phyloP scores from a whole-genome alignment of 2,888 invertebrate species.

The Drosophila buzzatii region DNA sequence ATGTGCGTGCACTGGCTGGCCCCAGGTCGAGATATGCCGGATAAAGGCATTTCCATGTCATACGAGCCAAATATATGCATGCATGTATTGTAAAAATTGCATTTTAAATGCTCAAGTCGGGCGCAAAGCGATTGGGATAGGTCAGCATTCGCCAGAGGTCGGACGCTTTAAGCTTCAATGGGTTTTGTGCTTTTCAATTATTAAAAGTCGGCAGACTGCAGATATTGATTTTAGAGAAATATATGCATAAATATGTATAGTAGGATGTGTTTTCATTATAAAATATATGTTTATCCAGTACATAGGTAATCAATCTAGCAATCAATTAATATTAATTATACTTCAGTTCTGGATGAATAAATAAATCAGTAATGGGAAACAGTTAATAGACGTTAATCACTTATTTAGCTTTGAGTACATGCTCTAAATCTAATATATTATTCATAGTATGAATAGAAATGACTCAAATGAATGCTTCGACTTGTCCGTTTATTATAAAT shows the following conservation, averaged over 20 bases:
- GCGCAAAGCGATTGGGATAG: slow-evolving; percentile 27
- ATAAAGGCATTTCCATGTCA: slow-evolving; percentile 53
- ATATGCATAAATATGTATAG: too few relatives aligned
- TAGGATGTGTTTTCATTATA: too few relatives aligned
- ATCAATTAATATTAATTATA: too few relatives aligned
- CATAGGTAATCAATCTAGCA: too few relatives aligned
- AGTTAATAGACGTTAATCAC: too few relatives aligned
- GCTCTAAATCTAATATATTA: neutral
- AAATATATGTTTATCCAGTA: too few relatives aligned
- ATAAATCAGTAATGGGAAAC: too few relatives aligned
- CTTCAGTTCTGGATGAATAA: too few relatives aligned
- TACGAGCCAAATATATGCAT: slow-evolving; percentile 13
- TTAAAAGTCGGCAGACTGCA: neutral
- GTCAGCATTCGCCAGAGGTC: slow-evolving; percentile 15
- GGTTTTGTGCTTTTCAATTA: neutral
- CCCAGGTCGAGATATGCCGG: slow-evolving; percentile 19
- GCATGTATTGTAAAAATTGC: slow-evolving; percentile 26
- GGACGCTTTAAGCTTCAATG: neutral
- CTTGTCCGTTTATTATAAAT: too few relatives aligned
- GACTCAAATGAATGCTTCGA: neutral
- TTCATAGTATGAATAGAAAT: neutral
- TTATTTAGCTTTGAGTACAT: too few relatives aligned
- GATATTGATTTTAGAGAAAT: too few relatives aligned
- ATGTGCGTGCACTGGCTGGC: slow-evolving; percentile 34
- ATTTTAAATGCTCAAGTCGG: slow-evolving; percentile 21